Evolutionary conservation across 2,113 vertebrate species (phyloP).

Genomic region (Sceloporus tristichus): DNA sequence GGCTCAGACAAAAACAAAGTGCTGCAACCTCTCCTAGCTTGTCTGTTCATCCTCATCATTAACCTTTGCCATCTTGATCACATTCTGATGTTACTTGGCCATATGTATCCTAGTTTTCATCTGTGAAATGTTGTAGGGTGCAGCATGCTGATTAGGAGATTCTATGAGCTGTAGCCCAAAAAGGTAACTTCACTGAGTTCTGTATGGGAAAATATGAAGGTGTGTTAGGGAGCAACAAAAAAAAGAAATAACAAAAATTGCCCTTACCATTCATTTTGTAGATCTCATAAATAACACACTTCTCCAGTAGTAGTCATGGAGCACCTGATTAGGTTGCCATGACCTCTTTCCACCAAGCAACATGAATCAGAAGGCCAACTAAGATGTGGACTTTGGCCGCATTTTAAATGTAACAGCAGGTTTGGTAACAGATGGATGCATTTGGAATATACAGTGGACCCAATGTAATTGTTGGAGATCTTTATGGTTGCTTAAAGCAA

Average conservation of each 20-base stretch:
- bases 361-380: conserved; percentile 32
- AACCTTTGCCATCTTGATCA: no score
- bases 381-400: conserved; percentile 22
- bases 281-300: conserved; percentile 5
- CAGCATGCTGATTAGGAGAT: no score
- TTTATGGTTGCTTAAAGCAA: conserved; percentile 57
- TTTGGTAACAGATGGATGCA: conserved; percentile 50
- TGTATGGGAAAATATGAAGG: background rate
- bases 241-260: background rate
- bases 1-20: no score
- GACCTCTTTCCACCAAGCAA: background rate
- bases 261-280: conserved; percentile 32
- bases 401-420: conserved; percentile 39
- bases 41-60: no score
- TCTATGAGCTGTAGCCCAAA: no score
- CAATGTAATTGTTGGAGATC: conserved; percentile 54
- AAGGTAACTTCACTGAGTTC: no score
- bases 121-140: background rate
- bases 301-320: conserved; percentile 11
- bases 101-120: background rate
- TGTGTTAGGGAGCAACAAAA: background rate
- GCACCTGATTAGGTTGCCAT: conserved; percentile 41
- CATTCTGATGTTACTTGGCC: no score
- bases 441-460: conserved; percentile 44
- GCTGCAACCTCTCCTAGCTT: no score